Conservation (phyloP, 2,113 vertebrate species). For the Xiphophorus couchianus region DNA sequence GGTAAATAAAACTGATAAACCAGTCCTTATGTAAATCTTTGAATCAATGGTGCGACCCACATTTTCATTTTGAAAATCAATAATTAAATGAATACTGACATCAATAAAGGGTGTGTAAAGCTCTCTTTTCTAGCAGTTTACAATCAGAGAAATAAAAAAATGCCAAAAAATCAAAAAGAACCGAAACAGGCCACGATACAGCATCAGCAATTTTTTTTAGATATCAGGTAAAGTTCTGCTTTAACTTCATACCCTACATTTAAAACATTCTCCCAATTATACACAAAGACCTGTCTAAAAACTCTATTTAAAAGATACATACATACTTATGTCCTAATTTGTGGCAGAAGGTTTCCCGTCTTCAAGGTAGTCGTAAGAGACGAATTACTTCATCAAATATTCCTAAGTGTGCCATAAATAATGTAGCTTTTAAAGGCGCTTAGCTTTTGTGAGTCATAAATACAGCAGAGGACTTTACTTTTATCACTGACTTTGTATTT, state of each 20-base stretch:
- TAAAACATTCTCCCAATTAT: slow-evolving; percentile 40
- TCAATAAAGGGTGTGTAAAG: slow-evolving; percentile 2
- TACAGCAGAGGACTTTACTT: slow-evolving; percentile 31
- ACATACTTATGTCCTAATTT: slow-evolving; percentile 26
- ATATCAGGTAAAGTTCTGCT: slow-evolving; percentile 6
- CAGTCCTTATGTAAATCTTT: not conserved
- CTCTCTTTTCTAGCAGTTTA: not conserved
- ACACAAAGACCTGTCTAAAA: slow-evolving; percentile 28
- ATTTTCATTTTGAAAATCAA: not conserved
- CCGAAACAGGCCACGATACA: not conserved
- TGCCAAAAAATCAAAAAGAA: not conserved
- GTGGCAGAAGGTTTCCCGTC: slow-evolving; percentile 3
- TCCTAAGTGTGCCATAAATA: slow-evolving; percentile 55
- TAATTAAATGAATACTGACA: slow-evolving; percentile 5
- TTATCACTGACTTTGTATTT: slow-evolving; percentile 29
- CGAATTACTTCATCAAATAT: slow-evolving; percentile 38
- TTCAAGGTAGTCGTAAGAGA: slow-evolving; percentile 40
- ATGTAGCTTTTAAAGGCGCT: slow-evolving; percentile 30
- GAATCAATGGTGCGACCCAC: not conserved
- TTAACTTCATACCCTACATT: slow-evolving; percentile 12
- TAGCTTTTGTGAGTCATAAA: slow-evolving; percentile 30
- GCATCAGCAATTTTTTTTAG: not conserved
- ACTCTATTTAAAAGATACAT: slow-evolving; percentile 37
- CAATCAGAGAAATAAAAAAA: not conserved
- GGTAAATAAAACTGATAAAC: not conserved